Percentiles rank a stretch among this genome's conserved stretches.
Evolutionary conservation across 2,888 invertebrate genomes (phyloP).

Genomic region (Dicranocentrus wangi): DNA sequence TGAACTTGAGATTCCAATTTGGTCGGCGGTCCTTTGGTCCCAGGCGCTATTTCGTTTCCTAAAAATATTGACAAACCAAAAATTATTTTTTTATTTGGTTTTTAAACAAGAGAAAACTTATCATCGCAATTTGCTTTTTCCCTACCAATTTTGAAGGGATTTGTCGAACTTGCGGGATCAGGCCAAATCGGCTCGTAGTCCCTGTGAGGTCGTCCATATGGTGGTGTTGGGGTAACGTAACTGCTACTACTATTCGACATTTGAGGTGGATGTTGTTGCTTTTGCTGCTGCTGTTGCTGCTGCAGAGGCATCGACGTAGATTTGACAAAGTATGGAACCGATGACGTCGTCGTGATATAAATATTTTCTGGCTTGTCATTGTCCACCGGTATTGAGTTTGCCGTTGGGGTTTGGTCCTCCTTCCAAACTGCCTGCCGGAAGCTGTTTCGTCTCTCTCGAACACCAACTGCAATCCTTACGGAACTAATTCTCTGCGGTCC

Average conservation of each 20-base stretch:
- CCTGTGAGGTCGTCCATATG: constrained; percentile 50
- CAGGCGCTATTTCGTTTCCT: no score
- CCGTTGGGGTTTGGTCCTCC: constrained; percentile 62
- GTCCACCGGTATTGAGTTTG: constrained; percentile 33
- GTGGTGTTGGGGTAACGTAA: neutral
- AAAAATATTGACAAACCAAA: neutral
- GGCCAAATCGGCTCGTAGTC: constrained; percentile 74
- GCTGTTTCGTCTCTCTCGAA: constrained; percentile 74
- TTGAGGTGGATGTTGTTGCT: no score
- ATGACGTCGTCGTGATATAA: constrained; percentile 49
- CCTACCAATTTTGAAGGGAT: constrained; percentile 47
- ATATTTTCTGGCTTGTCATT: constrained; percentile 57
- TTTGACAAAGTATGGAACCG: constrained; percentile 54
- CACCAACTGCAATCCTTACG: constrained; percentile 72
- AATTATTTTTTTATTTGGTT: no score
- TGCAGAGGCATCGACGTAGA: constrained; percentile 54
- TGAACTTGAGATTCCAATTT: constrained; percentile 58
- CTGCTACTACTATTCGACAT: neutral
- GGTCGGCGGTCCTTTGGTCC: constrained; percentile 20
- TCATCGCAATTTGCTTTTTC: no score
- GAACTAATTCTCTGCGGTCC: constrained; percentile 71
- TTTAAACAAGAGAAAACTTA: no score
- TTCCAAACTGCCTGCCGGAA: constrained; percentile 74
- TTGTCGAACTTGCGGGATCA: constrained; percentile 34
- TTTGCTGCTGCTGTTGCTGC: constrained; percentile 16